These are phyloP conservation scores for Ophion costatus DNA, from an alignment of 2,888 invertebrate species.

Conservation along the genomic window DNA sequence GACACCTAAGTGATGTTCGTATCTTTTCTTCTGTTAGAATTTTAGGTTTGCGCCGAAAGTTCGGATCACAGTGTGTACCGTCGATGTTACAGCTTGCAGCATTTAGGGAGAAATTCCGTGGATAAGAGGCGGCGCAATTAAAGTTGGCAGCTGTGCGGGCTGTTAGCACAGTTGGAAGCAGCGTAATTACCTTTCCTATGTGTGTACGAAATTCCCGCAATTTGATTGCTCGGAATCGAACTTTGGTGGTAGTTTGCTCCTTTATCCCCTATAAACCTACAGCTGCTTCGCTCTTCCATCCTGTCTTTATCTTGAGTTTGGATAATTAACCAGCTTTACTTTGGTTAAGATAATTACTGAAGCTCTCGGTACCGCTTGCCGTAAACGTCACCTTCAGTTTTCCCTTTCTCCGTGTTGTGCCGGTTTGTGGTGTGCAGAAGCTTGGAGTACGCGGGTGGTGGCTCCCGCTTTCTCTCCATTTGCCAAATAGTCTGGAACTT, in stretches of 20 bases:
- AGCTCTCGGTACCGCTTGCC: constrained; percentile 26
- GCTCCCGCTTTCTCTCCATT: background rate
- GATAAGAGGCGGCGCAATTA: background rate
- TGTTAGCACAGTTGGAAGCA: constrained; percentile 5
- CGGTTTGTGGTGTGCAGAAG: background rate
- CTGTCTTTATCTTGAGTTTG: constrained; percentile 17
- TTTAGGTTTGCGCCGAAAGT: too few species aligned
- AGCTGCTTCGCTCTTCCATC: constrained; percentile 2
- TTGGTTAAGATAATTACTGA: constrained; percentile 48
- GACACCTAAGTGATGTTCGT: too few species aligned
- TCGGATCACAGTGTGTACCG: too few species aligned
- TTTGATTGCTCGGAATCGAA: constrained; percentile 48
- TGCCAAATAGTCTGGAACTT: background rate
- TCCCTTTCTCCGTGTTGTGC: background rate
- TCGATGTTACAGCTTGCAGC: too few species aligned
- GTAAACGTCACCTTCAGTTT: constrained; percentile 33
- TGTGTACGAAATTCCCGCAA: constrained; percentile 37
- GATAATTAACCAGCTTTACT: constrained; percentile 56
- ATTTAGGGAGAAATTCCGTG: background rate
- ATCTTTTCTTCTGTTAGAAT: too few species aligned
- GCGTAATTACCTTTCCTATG: constrained; percentile 26
- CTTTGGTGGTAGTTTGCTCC: constrained; percentile 37
- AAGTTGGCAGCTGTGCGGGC: background rate
- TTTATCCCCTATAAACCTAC: background rate
- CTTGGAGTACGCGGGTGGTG: background rate